These are phyloP conservation scores for Planococcus citri DNA, from an alignment of 1,140 invertebrate species.

Conservation along the genomic window DNA sequence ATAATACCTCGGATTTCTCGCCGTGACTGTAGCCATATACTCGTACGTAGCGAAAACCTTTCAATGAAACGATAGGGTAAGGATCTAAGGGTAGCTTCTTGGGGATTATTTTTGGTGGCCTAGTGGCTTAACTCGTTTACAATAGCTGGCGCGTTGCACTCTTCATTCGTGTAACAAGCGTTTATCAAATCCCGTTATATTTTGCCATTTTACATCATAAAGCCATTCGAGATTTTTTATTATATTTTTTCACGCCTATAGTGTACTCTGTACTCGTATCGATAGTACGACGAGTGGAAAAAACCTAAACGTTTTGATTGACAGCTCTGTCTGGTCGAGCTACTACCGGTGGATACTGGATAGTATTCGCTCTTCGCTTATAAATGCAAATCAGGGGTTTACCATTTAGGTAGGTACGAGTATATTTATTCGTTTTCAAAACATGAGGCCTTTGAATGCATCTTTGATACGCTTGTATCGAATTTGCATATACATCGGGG, in stretches of 20 bases:
- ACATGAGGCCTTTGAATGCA: too few species aligned
- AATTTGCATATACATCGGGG: too few species aligned
- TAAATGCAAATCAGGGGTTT: neutral
- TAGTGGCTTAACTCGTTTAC: slow-evolving; percentile 5
- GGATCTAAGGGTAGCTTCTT: slow-evolving; percentile 13
- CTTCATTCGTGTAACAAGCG: slow-evolving; percentile 11
- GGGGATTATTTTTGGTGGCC: slow-evolving; percentile 13
- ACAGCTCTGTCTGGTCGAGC: too few species aligned
- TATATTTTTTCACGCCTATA: too few species aligned
- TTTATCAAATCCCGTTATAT: slow-evolving; percentile 13
- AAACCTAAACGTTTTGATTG: neutral
- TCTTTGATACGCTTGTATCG: too few species aligned
- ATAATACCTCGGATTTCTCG: neutral
- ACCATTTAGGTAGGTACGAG: too few species aligned
- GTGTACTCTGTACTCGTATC: too few species aligned
- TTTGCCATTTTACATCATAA: slow-evolving; percentile 8
- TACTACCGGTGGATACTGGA: neutral
- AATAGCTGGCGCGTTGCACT: neutral
- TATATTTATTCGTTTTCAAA: too few species aligned
- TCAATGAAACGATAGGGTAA: neutral
- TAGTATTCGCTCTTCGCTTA: neutral
- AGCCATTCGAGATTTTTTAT: too few species aligned
- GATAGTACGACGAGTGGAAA: neutral
- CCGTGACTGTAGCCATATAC: neutral
- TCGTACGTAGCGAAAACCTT: neutral